phyloP scores from a whole-genome alignment of 35 echinoderm and acorn worm genomes.

The Holothuria glaberrima region DNA sequence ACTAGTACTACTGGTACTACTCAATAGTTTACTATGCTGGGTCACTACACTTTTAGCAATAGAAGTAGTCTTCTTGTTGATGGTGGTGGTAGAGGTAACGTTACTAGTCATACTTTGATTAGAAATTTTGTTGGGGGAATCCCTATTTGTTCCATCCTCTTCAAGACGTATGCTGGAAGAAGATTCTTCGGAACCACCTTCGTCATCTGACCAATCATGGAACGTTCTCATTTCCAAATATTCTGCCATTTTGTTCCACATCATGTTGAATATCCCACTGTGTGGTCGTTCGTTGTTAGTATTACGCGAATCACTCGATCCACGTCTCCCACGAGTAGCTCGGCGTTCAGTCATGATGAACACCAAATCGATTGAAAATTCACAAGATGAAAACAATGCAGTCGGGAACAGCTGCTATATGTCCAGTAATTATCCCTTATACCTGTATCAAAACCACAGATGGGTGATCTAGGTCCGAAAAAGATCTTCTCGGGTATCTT shows the following conservation, averaged over 20 bases:
- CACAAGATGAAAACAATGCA: not conserved
- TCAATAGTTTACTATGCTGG: conserved; percentile 23
- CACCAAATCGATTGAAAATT: conserved; percentile 36
- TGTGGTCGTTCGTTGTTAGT: not conserved
- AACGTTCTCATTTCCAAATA: conserved; percentile 84
- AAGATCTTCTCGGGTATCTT: too few species aligned
- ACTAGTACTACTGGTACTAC: conserved; percentile 43
- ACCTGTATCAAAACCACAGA: too few species aligned
- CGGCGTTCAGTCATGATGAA: conserved; percentile 35
- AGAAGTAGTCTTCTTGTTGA: not conserved
- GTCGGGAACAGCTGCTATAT: conserved; percentile 1
- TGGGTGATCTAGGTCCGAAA: too few species aligned
- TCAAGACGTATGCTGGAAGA: not conserved
- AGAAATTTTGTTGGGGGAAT: not conserved
- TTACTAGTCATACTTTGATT: not conserved
- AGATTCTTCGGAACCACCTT: conserved; percentile 19
- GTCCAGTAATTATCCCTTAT: not conserved
- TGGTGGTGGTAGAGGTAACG: not conserved
- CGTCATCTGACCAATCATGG: conserved; percentile 28
- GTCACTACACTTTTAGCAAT: not conserved
- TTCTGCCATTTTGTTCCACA: conserved; percentile 75
- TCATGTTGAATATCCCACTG: conserved; percentile 50
- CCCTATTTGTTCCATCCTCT: not conserved
- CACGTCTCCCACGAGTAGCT: conserved; percentile 16
- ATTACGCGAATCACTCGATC: not conserved